These are phyloP conservation scores for Menidia menidia DNA, from an alignment of 2,797 vertebrate genomes.

Conservation along the genomic window DNA sequence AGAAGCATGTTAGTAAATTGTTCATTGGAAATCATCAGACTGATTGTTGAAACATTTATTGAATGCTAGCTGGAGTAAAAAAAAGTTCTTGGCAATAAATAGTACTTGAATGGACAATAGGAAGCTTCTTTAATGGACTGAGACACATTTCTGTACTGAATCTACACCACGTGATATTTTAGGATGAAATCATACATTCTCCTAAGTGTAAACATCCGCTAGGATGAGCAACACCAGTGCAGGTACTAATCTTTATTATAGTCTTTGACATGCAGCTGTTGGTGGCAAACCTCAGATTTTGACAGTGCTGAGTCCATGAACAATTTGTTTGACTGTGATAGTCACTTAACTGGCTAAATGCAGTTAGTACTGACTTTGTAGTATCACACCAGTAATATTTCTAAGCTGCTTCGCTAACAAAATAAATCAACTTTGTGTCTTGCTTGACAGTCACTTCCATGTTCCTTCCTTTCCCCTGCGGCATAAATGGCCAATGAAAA, in stretches of 20 bases:
- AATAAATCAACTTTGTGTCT: not conserved
- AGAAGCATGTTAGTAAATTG: conserved; percentile 8
- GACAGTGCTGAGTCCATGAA: not conserved
- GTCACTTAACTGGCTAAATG: not conserved
- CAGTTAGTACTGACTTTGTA: not conserved
- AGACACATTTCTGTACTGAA: conserved; percentile 9
- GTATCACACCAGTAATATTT: no score
- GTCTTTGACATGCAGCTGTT: not conserved
- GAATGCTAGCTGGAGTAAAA: conserved; percentile 13
- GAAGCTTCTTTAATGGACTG: not conserved
- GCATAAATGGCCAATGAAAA: no score
- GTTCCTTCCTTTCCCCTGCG: not conserved
- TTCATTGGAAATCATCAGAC: not conserved
- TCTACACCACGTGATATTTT: not conserved
- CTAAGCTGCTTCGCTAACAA: not conserved
- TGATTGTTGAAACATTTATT: not conserved
- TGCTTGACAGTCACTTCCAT: not conserved
- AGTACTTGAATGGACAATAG: not conserved
- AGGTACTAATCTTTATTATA: not conserved
- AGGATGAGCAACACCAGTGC: not conserved
- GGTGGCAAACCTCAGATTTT: not conserved
- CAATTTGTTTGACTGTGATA: not conserved
- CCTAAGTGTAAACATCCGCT: no score
- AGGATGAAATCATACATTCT: not conserved
- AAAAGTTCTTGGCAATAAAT: conserved; percentile 1